These are phyloP conservation scores for Paramormyrops hopkinsi DNA, from an alignment of 2,797 vertebrate genomes.

Conservation along the genomic window DNA sequence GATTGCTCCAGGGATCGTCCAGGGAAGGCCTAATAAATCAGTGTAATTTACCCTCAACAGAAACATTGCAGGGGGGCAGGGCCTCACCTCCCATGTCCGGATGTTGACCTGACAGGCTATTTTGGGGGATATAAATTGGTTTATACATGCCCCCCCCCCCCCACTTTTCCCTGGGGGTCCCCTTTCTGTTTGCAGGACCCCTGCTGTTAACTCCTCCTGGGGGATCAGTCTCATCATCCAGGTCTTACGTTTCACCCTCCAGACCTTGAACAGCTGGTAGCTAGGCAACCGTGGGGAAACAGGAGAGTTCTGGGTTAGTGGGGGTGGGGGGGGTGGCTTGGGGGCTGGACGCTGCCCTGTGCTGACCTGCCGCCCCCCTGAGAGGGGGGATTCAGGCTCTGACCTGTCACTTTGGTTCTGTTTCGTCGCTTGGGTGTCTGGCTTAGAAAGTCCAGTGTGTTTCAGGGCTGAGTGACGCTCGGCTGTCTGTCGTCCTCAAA, in stretches of 20 bases:
- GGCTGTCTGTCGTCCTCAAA: background rate
- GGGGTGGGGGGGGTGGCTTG: background rate
- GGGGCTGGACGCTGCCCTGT: background rate
- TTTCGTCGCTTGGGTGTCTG: background rate
- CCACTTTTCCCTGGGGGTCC: background rate
- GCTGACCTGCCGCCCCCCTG: background rate
- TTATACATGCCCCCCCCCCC: background rate
- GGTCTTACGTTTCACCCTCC: background rate
- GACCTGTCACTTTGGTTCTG: background rate
- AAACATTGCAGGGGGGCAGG: background rate
- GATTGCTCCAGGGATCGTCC: background rate
- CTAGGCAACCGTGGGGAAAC: background rate
- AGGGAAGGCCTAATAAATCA: background rate
- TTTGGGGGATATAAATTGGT: background rate
- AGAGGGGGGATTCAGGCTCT: background rate
- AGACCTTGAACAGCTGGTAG: conserved; percentile 7
- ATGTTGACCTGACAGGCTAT: background rate
- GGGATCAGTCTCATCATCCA: background rate
- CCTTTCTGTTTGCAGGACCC: background rate
- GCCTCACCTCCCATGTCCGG: background rate
- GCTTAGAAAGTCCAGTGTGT: background rate
- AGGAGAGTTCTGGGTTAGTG: background rate
- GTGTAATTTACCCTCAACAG: background rate
- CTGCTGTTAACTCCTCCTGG: background rate
- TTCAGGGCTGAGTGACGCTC: background rate